A percentile compares a stretch with the other conserved stretches of the same genome.
These are phyloP conservation scores for Petrocephalus sullivani DNA, from an alignment of 2,797 vertebrate species.

Conservation along the genomic window DNA sequence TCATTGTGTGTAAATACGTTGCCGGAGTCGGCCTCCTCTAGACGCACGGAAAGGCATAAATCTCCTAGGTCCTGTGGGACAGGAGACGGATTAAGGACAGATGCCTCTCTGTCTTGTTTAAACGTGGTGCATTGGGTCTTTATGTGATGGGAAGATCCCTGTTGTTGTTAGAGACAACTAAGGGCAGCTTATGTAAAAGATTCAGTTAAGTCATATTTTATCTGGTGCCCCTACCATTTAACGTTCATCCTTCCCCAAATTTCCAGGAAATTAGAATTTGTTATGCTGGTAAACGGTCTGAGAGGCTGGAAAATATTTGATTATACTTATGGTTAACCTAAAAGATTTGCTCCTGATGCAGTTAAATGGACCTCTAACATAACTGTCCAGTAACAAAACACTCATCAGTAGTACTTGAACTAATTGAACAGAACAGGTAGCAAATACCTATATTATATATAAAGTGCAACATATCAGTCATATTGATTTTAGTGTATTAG, in stretches of 20 bases:
- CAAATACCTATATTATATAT: not conserved
- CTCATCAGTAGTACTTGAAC: not conserved
- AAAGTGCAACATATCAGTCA: not conserved
- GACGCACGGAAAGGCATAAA: not conserved
- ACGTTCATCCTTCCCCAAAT: not conserved
- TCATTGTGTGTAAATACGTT: constrained; percentile 2
- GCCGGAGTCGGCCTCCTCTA: not conserved
- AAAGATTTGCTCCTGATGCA: not conserved
- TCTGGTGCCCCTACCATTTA: not conserved
- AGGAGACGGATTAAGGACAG: not conserved
- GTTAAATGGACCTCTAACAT: not conserved
- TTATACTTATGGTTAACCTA: not conserved
- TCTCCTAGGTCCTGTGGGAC: not conserved
- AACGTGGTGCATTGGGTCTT: not conserved
- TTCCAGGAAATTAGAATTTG: not conserved
- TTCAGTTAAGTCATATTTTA: not conserved
- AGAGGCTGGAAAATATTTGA: too few relatives aligned
- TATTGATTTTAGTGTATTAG: not conserved
- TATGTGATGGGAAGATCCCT: not conserved
- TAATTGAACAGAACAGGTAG: not conserved
- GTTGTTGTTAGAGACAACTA: not conserved
- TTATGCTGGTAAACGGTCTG: not conserved
- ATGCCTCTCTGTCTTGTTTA: not conserved
- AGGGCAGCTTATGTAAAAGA: not conserved
- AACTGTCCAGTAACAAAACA: not conserved